A percentile compares a stretch with the other conserved stretches of the same genome.
Evolutionary conservation across 2,113 vertebrate species (phyloP).

Genomic region (Caretta caretta): DNA sequence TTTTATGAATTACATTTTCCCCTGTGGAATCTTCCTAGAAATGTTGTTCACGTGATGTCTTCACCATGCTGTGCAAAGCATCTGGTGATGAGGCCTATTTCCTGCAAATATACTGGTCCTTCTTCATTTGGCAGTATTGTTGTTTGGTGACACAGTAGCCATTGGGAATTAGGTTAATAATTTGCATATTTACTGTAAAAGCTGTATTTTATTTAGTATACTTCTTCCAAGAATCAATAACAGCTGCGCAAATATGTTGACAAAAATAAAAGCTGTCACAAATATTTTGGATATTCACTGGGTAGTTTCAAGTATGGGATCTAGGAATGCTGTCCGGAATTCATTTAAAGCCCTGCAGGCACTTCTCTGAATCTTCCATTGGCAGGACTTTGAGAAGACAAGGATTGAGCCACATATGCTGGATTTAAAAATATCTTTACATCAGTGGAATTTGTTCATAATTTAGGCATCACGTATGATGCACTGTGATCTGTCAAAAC

Average conservation of each 20-base stretch:
- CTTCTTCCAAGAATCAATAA: conserved; percentile 68
- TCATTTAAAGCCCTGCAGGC: conserved; percentile 66
- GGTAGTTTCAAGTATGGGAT: conserved; percentile 3
- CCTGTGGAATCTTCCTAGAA: neutral
- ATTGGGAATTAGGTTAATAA: conserved; percentile 67
- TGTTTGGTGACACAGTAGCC: conserved; percentile 53
- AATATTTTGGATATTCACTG: conserved; percentile 17
- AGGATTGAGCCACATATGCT: conserved; percentile 54
- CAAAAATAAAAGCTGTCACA: conserved; percentile 30
- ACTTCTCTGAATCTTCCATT: conserved; percentile 54
- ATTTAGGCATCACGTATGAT: conserved; percentile 75
- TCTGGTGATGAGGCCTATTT: conserved; percentile 22
- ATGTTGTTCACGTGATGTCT: neutral
- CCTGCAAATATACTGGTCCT: conserved; percentile 42
- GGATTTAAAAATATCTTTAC: conserved; percentile 72
- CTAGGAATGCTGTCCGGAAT: conserved; percentile 59
- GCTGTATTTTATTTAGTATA: conserved; percentile 60
- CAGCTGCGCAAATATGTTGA: conserved; percentile 59
- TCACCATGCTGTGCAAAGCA: conserved; percentile 13
- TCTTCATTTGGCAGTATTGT: conserved; percentile 16
- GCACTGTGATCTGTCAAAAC: conserved; percentile 73
- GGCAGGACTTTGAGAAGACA: conserved; percentile 57
- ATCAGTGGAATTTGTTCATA: conserved; percentile 76
- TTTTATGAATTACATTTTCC: neutral
- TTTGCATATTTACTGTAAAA: conserved; percentile 70